Evolutionary conservation across 2,888 invertebrate species (phyloP).

Genomic region (Cerceris ruficornis): DNA sequence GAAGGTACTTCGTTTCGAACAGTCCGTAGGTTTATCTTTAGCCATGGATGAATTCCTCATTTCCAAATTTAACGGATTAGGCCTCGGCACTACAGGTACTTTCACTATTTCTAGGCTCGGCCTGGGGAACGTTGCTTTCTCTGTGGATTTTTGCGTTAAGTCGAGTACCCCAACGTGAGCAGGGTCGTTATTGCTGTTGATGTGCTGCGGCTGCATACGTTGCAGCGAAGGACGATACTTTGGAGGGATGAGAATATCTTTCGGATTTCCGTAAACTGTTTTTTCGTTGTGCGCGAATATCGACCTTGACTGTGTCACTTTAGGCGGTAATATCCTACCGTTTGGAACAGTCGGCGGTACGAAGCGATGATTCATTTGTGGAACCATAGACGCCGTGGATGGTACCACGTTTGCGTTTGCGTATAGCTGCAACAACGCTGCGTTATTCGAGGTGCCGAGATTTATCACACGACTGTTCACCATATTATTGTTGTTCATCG

Average conservation of each 20-base stretch:
- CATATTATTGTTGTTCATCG: constrained; percentile 57
- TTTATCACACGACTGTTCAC: constrained; percentile 76
- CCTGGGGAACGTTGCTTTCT: constrained; percentile 76
- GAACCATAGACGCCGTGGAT: constrained; percentile 44
- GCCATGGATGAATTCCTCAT: constrained; percentile 78
- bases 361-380: constrained; percentile 69
- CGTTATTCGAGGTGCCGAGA: constrained; percentile 74
- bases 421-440: constrained; percentile 75
- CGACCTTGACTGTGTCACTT: constrained; percentile 86
- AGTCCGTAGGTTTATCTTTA: constrained; percentile 66
- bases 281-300: constrained; percentile 86
- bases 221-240: constrained; percentile 77
- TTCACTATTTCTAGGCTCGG: constrained; percentile 85
- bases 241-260: constrained; percentile 85
- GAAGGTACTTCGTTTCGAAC: constrained; percentile 64
- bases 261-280: constrained; percentile 88
- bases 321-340: constrained; percentile 82
- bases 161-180: constrained; percentile 85
- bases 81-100: constrained; percentile 82
- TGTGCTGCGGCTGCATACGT: constrained; percentile 46
- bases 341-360: constrained; percentile 70
- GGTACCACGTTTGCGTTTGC: constrained; percentile 71
- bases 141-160: constrained; percentile 84
- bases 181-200: constrained; percentile 68
- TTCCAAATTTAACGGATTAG: constrained; percentile 82